A percentile compares a stretch with the other conserved stretches of the same genome.
Conservation (phyloP, 2,888 invertebrate genomes). For the Ormia ochracea region DNA sequence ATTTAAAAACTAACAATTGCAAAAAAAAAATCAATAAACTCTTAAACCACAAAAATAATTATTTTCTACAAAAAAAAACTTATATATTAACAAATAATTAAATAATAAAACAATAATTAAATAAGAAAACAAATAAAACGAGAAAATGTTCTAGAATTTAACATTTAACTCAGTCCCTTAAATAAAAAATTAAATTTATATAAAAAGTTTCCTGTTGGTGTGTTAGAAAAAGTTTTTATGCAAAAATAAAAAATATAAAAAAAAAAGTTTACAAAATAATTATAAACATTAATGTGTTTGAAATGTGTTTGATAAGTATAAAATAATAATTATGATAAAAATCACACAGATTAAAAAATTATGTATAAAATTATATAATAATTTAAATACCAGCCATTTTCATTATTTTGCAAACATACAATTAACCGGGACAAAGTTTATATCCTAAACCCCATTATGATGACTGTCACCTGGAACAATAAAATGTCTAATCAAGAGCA, state of each 20-base stretch:
- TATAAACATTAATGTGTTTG: not conserved
- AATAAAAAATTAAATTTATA: not conserved
- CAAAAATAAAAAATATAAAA: not conserved
- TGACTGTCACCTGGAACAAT: no score
- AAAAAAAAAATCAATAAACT: no score
- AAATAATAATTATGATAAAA: not conserved
- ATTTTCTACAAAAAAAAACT: not conserved
- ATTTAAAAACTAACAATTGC: no score
- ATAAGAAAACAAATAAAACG: no score
- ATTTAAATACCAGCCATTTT: not conserved
- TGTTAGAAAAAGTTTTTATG: slow-evolving; percentile 4
- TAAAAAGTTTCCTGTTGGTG: not conserved
- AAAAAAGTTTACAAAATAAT: not conserved
- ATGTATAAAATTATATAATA: no score
- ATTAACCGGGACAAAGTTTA: not conserved
- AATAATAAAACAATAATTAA: no score
- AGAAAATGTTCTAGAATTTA: no score
- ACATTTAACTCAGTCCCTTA: not conserved
- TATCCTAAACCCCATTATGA: no score
- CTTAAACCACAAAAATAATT: no score
- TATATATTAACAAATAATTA: no score
- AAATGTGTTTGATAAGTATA: not conserved
- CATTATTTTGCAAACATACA: not conserved
- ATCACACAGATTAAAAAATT: not conserved
- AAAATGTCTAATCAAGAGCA: not conserved